Base-by-base conservation (phyloP, 2,797 vertebrate species). In the Sebastiscus albofasciatus region DNA sequence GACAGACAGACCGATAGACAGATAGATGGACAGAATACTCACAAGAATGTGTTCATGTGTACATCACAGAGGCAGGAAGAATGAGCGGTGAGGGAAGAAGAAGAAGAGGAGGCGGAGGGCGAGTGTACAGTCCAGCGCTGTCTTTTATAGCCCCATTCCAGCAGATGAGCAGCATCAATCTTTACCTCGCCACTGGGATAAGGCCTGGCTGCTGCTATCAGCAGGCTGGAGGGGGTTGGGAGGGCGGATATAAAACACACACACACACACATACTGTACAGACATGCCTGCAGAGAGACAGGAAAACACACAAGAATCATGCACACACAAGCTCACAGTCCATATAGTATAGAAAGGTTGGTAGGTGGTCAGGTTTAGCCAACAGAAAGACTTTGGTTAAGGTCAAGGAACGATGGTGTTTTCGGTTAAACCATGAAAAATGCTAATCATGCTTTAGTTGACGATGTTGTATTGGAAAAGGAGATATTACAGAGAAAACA, bases 101-200 rank as follows among this genome's bases (percentile, higher is more conserved):
- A 52, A 72, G 54, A 74, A 62, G 73, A 65, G 80, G 73, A 65
- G 80, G 72, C 16, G 59, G 85, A 81, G 83, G 79, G 65, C 16
- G 60, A 60, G 74, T 46, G 79, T 54, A 78, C 69, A 86, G 82
- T 88, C 76, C 82, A 80, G 75, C 27, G 26, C 36, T 87, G 89
- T 78, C 83, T 90, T 94, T 94, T 95, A 94, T 89, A 86, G 90
- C 88, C 82, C 88, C 91, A 93, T 94, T 94, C 86, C 84, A 90
- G 89, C 84, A 95, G 93, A 95, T 94, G 93, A 94, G 93, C 77
- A 80, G 91, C 92, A 95, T 95, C 93, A 95, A 95, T 95, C 95
- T 94, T 88, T 71, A 90, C 77, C 81, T 90, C 72, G 49, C 88
- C 90, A 90, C 90, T 85, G 88, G 84, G 82, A 87, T 85, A 67